phyloP scores from a whole-genome alignment of 2,113 vertebrate species.

The Proteles cristata region DNA sequence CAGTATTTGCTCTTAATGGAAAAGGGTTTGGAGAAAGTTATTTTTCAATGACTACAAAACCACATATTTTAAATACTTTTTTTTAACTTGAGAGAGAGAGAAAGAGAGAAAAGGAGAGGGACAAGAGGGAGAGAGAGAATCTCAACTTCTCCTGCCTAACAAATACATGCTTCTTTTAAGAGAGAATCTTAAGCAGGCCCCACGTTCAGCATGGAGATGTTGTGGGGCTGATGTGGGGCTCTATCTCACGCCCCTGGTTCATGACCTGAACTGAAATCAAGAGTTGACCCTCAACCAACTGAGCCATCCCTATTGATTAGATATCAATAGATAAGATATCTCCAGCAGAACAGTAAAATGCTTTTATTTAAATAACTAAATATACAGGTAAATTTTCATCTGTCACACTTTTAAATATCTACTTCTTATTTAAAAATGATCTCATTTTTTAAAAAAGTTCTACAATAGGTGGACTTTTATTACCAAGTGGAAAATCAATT shows the following conservation, averaged over 20 bases:
- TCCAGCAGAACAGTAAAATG: background rate
- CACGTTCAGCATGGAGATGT: too few relatives aligned
- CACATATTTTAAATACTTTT: background rate
- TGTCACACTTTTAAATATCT: background rate
- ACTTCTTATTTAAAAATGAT: slow-evolving; percentile 39
- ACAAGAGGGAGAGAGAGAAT: too few relatives aligned
- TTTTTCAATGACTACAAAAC: background rate
- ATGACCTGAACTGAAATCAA: too few relatives aligned
- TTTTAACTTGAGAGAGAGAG: too few relatives aligned
- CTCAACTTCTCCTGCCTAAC: too few relatives aligned
- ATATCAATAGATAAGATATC: background rate
- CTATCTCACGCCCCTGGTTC: too few relatives aligned
- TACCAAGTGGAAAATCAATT: slow-evolving; percentile 3
- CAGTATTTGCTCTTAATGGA: background rate
- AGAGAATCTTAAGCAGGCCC: too few relatives aligned
- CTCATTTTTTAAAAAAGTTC: background rate
- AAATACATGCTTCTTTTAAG: too few relatives aligned
- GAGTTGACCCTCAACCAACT: too few relatives aligned
- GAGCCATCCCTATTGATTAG: background rate
- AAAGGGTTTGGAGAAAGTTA: background rate
- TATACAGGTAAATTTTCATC: background rate
- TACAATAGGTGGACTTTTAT: background rate
- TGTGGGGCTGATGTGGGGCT: too few relatives aligned
- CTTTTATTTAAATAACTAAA: slow-evolving; percentile 4
- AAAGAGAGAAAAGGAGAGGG: too few relatives aligned